Evolutionary conservation across 1,140 invertebrate genomes (phyloP).

Genomic region (Pseudomyrmex concolor): DNA sequence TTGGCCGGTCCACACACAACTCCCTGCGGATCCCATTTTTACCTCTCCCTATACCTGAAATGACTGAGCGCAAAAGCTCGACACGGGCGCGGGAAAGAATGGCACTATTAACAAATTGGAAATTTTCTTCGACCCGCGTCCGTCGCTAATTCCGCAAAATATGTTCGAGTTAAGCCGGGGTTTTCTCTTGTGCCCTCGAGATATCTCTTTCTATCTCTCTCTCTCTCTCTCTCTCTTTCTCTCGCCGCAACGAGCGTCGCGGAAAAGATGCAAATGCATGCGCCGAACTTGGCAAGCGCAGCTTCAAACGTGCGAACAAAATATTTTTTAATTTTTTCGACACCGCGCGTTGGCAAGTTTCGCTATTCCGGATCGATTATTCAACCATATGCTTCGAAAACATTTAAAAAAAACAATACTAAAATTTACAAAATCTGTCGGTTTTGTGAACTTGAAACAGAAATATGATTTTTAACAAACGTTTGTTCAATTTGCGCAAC

Average conservation of each 20-base stretch:
- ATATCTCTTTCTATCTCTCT: background rate
- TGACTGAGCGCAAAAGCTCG: constrained; percentile 6
- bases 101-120: constrained; percentile 64
- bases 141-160: constrained; percentile 26
- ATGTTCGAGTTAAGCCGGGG: constrained; percentile 29
- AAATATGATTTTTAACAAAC: background rate
- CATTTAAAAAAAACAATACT: too few species aligned
- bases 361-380: background rate
- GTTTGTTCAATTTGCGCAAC: background rate
- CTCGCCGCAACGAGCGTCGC: background rate
- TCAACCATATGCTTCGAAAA: background rate
- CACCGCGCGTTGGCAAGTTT: background rate
- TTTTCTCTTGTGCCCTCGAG: background rate
- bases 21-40: constrained; percentile 36
- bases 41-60: constrained; percentile 30
- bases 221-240: background rate
- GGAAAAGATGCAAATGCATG: constrained; percentile 34
- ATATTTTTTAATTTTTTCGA: constrained; percentile 9
- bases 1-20: background rate
- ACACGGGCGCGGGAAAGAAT: constrained; percentile 15
- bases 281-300: background rate
- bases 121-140: constrained; percentile 20
- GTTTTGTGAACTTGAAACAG: too few species aligned
- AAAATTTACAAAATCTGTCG: too few species aligned
- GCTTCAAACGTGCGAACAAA: background rate